Percentiles rank a stretch among this genome's conserved stretches.
Evolutionary conservation across 2,113 vertebrate species (phyloP).

Genomic region (Pachypanchax playfairii): DNA sequence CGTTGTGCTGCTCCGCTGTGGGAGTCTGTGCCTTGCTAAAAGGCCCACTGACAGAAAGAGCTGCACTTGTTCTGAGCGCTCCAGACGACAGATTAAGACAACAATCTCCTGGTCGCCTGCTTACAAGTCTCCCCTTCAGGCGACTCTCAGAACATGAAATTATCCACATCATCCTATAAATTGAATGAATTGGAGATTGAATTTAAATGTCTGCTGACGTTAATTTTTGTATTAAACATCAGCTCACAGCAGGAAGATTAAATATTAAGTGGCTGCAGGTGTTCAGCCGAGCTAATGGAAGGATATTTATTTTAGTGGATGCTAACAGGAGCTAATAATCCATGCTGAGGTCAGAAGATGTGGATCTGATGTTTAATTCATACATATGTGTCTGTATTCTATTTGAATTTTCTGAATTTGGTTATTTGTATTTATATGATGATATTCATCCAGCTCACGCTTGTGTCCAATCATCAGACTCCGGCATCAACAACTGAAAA

Average conservation of each 20-base stretch:
- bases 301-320: conserved; percentile 43
- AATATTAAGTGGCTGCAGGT: conserved; percentile 60
- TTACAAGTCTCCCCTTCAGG: conserved; percentile 41
- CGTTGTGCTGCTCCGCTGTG: background rate
- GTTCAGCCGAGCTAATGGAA: conserved; percentile 48
- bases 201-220: conserved; percentile 35
- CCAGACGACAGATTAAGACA: conserved; percentile 12
- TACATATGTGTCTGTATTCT: no score
- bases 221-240: conserved; percentile 59
- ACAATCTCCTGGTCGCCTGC: background rate
- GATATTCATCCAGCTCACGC: no score
- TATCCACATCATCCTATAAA: background rate
- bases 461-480: no score
- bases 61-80: background rate
- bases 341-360: no score
- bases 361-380: no score
- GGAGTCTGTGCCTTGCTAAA: no score
- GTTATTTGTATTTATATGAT: no score
- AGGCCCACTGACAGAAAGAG: no score
- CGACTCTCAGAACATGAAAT: conserved; percentile 32
- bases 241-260: conserved; percentile 24
- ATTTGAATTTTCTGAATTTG: no score
- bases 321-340: background rate
- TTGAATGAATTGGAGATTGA: conserved; percentile 32
- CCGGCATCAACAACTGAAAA: no score